Base-by-base conservation (phyloP, 2,888 invertebrate species). In the Ariolimax columbianus region DNA sequence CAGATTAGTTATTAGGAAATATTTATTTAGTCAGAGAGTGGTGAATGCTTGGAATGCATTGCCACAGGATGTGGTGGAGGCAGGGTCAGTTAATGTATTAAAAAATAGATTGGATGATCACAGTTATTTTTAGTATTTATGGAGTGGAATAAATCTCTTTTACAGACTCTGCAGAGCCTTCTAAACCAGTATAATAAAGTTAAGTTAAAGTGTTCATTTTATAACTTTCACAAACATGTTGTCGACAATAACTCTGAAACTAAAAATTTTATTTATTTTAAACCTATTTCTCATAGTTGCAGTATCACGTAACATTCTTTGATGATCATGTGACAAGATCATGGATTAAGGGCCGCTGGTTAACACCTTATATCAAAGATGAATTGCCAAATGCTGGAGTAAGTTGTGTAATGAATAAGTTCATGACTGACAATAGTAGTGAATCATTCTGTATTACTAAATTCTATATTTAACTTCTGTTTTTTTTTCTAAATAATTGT, bases 301-400 rank as follows among this genome's bases (percentile, higher is more conserved):
- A 91, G 75, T 93, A 91, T 82, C 93, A 93, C 89, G 92, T 93
- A 63, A 91, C 92, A 19, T 93, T 92, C 89, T 89, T 93, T 86
- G 93, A 92, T 89, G 89, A 92, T 9, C 88, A 86, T 81, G 92
- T 92, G 19, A 90, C 92, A 6, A 87, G 93, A 75, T 88, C 90
- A 0, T 93, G 93, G 93, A 83, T 93, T 26, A 90, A 85, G 38
- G 68, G 89, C 2, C 75, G 83, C 23, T 78, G 80, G 11, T 36
- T 92, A 3, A 87, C 82, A 40, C 88, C 88, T 30, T 92, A 91
- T 83, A 86, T 86, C 72, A 88, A 87, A 77, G 80, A 86, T 55
- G 88, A 88, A 36, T 77, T 72, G 30, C 84, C 73, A 59, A 66
- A 77, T 38, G 68, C 70, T n/a, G 33, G 40, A 63, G 73, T 75